Evolutionary conservation across 1,140 invertebrate species (phyloP).

Genomic region (Uloborus diversus): DNA sequence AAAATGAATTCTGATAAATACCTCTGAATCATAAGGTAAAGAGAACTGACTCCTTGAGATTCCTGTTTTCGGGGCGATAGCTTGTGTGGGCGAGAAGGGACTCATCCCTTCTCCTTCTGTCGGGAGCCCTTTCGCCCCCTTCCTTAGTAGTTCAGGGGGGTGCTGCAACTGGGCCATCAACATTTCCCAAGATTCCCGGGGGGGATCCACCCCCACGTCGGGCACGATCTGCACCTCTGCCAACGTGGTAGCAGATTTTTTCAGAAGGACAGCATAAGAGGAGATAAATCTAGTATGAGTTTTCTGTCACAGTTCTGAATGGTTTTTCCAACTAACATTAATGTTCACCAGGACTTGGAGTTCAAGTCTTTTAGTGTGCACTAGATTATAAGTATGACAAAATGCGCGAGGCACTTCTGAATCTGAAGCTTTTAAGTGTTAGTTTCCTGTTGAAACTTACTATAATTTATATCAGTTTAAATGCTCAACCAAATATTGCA

Average conservation of each 20-base stretch:
- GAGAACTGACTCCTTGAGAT: constrained; percentile 33
- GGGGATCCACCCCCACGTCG: constrained; percentile 33
- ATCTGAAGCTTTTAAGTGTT: too few relatives aligned
- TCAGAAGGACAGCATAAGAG: background rate
- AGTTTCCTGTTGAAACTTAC: too few relatives aligned
- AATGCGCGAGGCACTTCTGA: too few relatives aligned
- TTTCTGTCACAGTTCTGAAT: too few relatives aligned
- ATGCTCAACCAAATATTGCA: too few relatives aligned
- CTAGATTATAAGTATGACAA: too few relatives aligned
- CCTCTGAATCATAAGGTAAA: constrained; percentile 43
- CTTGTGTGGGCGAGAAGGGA: constrained; percentile 37
- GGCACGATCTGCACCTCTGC: constrained; percentile 22
- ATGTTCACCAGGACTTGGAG: too few relatives aligned
- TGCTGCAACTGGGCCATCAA: constrained; percentile 50
- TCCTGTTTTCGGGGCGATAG: constrained; percentile 38
- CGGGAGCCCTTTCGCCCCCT: constrained; percentile 11
- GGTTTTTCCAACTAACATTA: too few relatives aligned
- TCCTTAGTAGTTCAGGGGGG: background rate
- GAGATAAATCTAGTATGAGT: too few relatives aligned
- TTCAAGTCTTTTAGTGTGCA: too few relatives aligned
- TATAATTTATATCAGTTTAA: too few relatives aligned
- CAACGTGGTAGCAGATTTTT: constrained; percentile 34
- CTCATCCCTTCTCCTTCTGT: background rate
- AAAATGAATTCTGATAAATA: background rate
- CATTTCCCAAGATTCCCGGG: constrained; percentile 47